Percentiles rank a stretch among this genome's conserved stretches.
phyloP scores from a whole-genome alignment of 30 jellyfish, hydroid and myxozoan species.

The Hydra vulgaris region DNA sequence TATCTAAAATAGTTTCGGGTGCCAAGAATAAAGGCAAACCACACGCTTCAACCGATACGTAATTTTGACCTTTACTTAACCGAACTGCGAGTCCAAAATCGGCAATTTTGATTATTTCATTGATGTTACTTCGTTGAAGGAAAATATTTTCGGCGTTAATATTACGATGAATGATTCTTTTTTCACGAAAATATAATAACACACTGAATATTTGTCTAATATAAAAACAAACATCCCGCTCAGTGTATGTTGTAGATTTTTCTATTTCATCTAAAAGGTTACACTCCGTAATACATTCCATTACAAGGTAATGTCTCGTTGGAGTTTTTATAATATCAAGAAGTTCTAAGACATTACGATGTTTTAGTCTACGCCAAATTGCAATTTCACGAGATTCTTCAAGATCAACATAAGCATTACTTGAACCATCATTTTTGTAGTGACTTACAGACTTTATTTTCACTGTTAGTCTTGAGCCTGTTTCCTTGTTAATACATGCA shows the following conservation, averaged over 20 bases:
- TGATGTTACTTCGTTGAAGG: neutral
- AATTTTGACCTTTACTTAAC: conserved; percentile 16
- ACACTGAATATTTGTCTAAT: conserved; percentile 31
- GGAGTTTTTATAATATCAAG: conserved; percentile 28
- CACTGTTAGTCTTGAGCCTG: conserved; percentile 15
- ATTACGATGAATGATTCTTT: conserved; percentile 36
- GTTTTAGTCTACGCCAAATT: conserved; percentile 42
- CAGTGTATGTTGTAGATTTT: conserved; percentile 38
- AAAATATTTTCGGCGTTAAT: conserved; percentile 29
- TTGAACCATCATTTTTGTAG: neutral
- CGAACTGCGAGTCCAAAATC: conserved; percentile 47
- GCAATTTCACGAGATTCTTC: conserved; percentile 39
- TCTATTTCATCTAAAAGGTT: conserved; percentile 26
- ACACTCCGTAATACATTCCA: conserved; percentile 20
- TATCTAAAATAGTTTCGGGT: conserved; percentile 37
- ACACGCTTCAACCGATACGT: conserved; percentile 18
- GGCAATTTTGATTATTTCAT: conserved; percentile 25
- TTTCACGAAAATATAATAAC: conserved; percentile 16
- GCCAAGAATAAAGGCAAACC: conserved; percentile 44
- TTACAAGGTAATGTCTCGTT: conserved; percentile 25
- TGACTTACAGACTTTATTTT: neutral
- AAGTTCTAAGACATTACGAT: conserved; percentile 26
- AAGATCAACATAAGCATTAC: conserved; percentile 7
- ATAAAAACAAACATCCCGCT: conserved; percentile 34
- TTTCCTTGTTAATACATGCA: conserved; percentile 9